These are phyloP conservation scores for Tetraodon nigroviridis DNA, from an alignment of 2,113 vertebrate species.

Conservation along the genomic window DNA sequence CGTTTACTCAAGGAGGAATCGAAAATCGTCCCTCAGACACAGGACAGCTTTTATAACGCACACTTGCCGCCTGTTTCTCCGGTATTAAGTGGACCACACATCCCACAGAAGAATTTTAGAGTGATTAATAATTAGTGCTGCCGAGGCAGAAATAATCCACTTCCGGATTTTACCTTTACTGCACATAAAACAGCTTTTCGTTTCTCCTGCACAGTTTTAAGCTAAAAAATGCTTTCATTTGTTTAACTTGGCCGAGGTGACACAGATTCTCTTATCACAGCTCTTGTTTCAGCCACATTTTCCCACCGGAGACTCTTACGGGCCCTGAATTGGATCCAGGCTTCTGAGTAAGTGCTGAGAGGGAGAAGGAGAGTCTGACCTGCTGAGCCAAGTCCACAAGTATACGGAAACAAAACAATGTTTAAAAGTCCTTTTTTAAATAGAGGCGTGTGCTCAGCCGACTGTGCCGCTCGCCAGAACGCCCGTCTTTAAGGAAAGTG, in stretches of 20 bases:
- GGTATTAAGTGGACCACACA: not conserved
- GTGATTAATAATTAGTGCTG: conserved; percentile 2
- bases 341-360: conserved; percentile 30
- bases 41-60: conserved; percentile 60
- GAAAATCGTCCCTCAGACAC: conserved; percentile 62
- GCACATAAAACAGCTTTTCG: conserved; percentile 37
- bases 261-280: conserved; percentile 61
- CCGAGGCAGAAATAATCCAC: conserved; percentile 1
- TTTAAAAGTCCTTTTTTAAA: conserved; percentile 65
- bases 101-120: conserved; percentile 8
- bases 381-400: conserved; percentile 51
- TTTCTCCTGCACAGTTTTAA: conserved; percentile 62
- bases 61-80: conserved; percentile 33
- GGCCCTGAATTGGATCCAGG: conserved; percentile 48
- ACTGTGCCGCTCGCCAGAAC: conserved; percentile 29
- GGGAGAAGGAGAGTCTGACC: conserved; percentile 29
- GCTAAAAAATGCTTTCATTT: conserved; percentile 39
- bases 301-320: conserved; percentile 29
- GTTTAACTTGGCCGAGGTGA: conserved; percentile 62
- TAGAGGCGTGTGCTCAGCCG: conserved; percentile 56
- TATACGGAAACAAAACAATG: conserved; percentile 68
- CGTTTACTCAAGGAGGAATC: conserved; percentile 71
- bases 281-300: conserved; percentile 50
- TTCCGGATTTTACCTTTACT: conserved; percentile 66
- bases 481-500: conserved; percentile 56